Evolutionary conservation across 92 coral and sea anemone species (phyloP).

Genomic region (Siderastrea radians): DNA sequence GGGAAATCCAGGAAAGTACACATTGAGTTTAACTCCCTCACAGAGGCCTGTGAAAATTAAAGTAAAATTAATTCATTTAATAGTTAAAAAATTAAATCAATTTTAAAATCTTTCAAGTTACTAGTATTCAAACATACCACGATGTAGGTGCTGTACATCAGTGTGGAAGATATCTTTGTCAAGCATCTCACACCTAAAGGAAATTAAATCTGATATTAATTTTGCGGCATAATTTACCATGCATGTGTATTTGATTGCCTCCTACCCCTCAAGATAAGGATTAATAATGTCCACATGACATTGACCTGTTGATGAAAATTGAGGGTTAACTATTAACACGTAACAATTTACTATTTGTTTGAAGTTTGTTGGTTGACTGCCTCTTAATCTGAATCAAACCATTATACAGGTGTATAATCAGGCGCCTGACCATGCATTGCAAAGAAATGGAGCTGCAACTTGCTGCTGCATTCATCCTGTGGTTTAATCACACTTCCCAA

Average conservation of each 20-base stretch:
- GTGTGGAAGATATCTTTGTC: conserved; percentile 67
- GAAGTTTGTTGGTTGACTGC: too few relatives aligned
- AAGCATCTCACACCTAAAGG: conserved; percentile 80
- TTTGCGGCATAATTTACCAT: too few relatives aligned
- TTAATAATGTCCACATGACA: too few relatives aligned
- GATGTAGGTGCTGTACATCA: conserved; percentile 1
- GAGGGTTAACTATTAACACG: neutral
- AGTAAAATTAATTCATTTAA: neutral
- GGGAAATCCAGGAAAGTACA: conserved; percentile 95
- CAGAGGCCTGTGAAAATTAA: conserved; percentile 72
- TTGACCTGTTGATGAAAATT: neutral
- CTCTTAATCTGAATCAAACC: neutral
- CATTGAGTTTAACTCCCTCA: conserved; percentile 87
- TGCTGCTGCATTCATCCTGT: too few relatives aligned
- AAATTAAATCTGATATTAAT: neutral
- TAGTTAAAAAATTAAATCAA: neutral
- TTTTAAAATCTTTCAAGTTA: too few relatives aligned
- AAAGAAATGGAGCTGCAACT: too few relatives aligned
- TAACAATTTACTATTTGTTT: neutral
- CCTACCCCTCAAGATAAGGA: too few relatives aligned
- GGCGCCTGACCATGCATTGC: neutral
- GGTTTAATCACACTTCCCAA: too few relatives aligned
- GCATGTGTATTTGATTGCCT: too few relatives aligned
- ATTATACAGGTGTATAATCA: neutral
- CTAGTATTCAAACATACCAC: neutral